These are phyloP conservation scores for Drosophila leontia DNA, from an alignment of 1,140 invertebrate genomes.

Conservation along the genomic window DNA sequence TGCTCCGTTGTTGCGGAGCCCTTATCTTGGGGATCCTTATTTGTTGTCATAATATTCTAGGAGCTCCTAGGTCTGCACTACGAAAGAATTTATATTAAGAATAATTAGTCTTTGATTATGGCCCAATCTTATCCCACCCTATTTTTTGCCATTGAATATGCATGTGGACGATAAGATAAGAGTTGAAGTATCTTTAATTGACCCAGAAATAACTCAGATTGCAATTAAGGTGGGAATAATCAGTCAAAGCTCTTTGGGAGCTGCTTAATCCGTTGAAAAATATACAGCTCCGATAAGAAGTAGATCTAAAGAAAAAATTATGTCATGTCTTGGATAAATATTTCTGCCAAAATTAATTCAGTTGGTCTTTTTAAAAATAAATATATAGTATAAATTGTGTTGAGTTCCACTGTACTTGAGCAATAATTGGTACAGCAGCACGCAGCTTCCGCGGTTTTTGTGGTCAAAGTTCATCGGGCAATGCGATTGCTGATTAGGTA, in stretches of 20 bases:
- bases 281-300: slow-evolving; percentile 10
- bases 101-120: slow-evolving; percentile 25
- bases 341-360: too few relatives aligned
- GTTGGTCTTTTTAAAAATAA: neutral
- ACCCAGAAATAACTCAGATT: slow-evolving; percentile 35
- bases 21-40: slow-evolving; percentile 67
- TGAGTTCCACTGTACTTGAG: neutral
- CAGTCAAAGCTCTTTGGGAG: slow-evolving; percentile 1
- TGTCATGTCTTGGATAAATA: neutral
- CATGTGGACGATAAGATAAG: slow-evolving; percentile 35
- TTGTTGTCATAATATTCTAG: slow-evolving; percentile 57
- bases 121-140: slow-evolving; percentile 39
- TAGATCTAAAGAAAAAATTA: neutral
- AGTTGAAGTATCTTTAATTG: slow-evolving; percentile 19
- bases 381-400: too few relatives aligned
- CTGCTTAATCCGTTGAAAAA: slow-evolving; percentile 2
- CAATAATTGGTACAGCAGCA: neutral
- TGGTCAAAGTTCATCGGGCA: slow-evolving; percentile 56
- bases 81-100: slow-evolving; percentile 11
- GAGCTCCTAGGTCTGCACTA: slow-evolving; percentile 10
- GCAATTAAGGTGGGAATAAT: slow-evolving; percentile 5
- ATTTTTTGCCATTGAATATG: slow-evolving; percentile 20
- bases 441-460: slow-evolving; percentile 16
- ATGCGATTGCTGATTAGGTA: slow-evolving; percentile 34
- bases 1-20: slow-evolving; percentile 28